A percentile compares a stretch with the other conserved stretches of the same genome.
These are phyloP conservation scores for Apostichopus parvimensis DNA, from an alignment of 35 echinoderm and acorn worm genomes.

Conservation along the genomic window DNA sequence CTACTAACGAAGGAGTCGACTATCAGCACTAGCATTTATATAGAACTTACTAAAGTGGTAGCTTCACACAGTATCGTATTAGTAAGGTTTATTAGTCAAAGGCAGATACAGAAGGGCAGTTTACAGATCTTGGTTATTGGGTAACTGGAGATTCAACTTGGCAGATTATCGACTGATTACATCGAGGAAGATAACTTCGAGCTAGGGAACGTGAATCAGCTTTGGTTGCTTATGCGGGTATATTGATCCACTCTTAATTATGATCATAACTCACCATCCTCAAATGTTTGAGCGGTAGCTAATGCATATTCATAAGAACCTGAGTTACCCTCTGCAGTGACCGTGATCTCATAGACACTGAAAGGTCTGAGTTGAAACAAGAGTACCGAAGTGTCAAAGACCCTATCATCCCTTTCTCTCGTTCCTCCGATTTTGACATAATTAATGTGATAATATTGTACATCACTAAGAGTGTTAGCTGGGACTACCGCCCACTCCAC, in stretches of 20 bases:
- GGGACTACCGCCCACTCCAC: constrained; percentile 30
- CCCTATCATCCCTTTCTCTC: background rate
- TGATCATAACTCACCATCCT: constrained; percentile 26
- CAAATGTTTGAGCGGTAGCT: constrained; percentile 4
- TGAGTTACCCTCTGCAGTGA: constrained; percentile 18
- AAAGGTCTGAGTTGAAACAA: constrained; percentile 24
- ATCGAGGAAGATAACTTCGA: background rate
- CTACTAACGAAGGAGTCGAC: no score
- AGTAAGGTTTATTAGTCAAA: no score
- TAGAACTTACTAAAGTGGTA: no score
- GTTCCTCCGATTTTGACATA: background rate
- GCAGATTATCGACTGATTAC: no score
- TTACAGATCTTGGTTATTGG: no score
- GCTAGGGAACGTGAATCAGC: background rate
- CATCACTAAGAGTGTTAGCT: background rate
- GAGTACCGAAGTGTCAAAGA: background rate
- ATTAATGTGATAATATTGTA: background rate
- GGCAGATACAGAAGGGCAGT: no score
- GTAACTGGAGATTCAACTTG: no score
- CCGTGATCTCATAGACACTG: constrained; percentile 29
- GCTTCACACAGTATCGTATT: no score
- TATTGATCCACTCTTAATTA: background rate
- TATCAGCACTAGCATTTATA: no score
- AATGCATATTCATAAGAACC: background rate
- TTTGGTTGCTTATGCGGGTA: background rate